Conservation (phyloP, 2,888 invertebrate species). For the Aquatica leii region DNA sequence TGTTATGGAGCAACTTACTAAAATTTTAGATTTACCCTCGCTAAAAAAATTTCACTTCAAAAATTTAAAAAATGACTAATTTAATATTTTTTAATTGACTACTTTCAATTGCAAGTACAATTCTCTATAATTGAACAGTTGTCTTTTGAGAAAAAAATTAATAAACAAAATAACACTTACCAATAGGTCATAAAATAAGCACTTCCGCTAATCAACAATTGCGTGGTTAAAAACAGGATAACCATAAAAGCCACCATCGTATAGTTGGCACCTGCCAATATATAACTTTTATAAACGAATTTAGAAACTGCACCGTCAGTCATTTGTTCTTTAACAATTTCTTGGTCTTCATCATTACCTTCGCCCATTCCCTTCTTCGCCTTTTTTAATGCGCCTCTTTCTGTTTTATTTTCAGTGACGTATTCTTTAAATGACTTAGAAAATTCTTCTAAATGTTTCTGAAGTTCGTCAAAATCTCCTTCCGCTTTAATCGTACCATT, state of each 20-base stretch:
- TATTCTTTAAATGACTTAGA: conserved; percentile 60
- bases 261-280: background rate
- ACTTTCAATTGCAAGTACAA: too few relatives aligned
- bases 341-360: background rate
- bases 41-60: too few relatives aligned
- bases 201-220: background rate
- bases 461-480: conserved; percentile 68
- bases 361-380: too few relatives aligned
- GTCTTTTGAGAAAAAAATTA: too few relatives aligned
- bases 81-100: too few relatives aligned
- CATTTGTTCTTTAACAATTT: conserved; percentile 25
- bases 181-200: conserved; percentile 3
- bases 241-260: background rate
- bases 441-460: conserved; percentile 75
- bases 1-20: too few relatives aligned
- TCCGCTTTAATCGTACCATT: conserved; percentile 66
- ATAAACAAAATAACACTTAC: background rate
- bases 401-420: background rate
- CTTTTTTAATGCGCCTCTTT: background rate
- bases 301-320: background rate
- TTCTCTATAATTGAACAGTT: too few relatives aligned
- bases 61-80: too few relatives aligned
- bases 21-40: too few relatives aligned
- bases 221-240: background rate
- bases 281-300: background rate